phyloP scores from a whole-genome alignment of 92 coral and sea anemone species.

The Nematostella vectensis region DNA sequence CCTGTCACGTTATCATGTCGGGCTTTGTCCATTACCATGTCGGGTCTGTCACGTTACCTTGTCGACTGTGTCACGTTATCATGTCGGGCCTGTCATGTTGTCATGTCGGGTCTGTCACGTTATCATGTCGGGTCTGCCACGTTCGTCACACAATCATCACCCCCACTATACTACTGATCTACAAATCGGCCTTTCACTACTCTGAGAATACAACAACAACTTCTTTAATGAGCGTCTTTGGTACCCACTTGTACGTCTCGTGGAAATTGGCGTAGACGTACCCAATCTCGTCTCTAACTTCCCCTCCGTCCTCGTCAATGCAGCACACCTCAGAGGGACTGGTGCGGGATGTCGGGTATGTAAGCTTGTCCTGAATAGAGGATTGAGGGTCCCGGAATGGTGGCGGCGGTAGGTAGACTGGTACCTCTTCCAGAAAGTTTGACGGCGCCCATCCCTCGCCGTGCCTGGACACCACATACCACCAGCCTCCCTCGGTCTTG shows the following conservation, averaged over 20 bases:
- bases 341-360: too few relatives aligned
- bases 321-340: background rate
- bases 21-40: too few relatives aligned
- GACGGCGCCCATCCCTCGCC: constrained; percentile 78
- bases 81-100: too few relatives aligned
- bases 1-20: too few relatives aligned
- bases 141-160: too few relatives aligned
- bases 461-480: constrained; percentile 39
- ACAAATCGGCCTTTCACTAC: too few relatives aligned
- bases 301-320: background rate
- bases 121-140: too few relatives aligned
- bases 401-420: background rate
- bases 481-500: constrained; percentile 54
- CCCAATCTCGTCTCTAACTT: constrained; percentile 3
- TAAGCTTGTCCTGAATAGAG: background rate
- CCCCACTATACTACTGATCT: too few relatives aligned
- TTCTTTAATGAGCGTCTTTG: constrained; percentile 2
- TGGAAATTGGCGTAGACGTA: constrained; percentile 16
- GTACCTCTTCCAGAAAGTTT: constrained; percentile 31
- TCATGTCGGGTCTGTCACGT: too few relatives aligned
- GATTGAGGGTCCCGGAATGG: background rate
- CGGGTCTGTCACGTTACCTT: too few relatives aligned
- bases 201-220: too few relatives aligned
- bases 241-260: constrained; percentile 11
- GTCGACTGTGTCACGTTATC: too few relatives aligned